These are phyloP conservation scores for Pempheris klunzingeri DNA, from an alignment of 2,797 vertebrate species.

Conservation along the genomic window DNA sequence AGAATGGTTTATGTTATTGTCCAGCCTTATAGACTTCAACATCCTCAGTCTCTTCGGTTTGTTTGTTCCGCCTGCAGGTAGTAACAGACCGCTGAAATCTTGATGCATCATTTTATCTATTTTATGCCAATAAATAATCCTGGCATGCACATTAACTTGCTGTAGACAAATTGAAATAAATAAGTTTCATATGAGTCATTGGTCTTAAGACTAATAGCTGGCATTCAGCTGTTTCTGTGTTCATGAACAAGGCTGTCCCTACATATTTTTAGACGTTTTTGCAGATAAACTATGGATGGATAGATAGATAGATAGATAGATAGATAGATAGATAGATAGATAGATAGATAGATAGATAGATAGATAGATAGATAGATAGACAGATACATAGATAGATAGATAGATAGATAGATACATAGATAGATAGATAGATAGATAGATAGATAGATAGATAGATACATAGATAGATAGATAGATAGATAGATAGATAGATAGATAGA, in stretches of 20 bases:
- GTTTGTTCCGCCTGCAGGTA: not conserved
- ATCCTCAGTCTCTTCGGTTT: not conserved
- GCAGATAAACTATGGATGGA: not conserved
- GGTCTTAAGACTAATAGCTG: slow-evolving; percentile 48
- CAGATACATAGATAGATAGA: slow-evolving; percentile 9
- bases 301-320: slow-evolving; percentile 10
- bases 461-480: not conserved
- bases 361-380: slow-evolving; percentile 17
- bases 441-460: too few relatives aligned
- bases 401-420: slow-evolving; percentile 23
- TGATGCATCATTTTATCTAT: not conserved
- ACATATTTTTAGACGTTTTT: slow-evolving; percentile 23
- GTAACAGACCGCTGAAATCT: slow-evolving; percentile 17
- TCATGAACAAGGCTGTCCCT: slow-evolving; percentile 16
- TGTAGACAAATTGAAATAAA: slow-evolving; percentile 39
- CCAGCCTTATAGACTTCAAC: not conserved
- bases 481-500: slow-evolving; percentile 13
- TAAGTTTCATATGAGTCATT: slow-evolving; percentile 60
- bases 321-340: not conserved
- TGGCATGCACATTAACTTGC: slow-evolving; percentile 27
- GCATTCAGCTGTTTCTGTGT: slow-evolving; percentile 39
- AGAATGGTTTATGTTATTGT: not conserved
- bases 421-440: slow-evolving; percentile 36
- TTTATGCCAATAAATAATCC: slow-evolving; percentile 40
- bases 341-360: slow-evolving; percentile 11